Percentiles rank a stretch among this genome's conserved stretches.
These are phyloP conservation scores for Drosophila basisetae DNA, from an alignment of 2,888 invertebrate species.

Conservation along the genomic window DNA sequence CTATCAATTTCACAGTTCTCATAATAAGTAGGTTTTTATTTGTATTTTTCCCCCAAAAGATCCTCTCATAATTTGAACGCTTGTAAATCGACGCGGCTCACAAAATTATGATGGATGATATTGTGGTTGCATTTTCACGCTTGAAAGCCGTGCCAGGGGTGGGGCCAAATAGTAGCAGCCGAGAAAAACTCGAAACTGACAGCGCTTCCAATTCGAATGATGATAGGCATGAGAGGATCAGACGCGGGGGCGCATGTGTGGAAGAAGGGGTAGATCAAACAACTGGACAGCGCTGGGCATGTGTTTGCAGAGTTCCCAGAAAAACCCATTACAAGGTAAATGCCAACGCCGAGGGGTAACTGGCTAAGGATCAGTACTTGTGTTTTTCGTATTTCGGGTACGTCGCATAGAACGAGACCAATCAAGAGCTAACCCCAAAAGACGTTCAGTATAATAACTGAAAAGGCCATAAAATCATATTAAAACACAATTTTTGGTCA, in stretches of 20 bases:
- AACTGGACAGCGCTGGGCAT: constrained; percentile 47
- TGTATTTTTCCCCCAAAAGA: constrained; percentile 14
- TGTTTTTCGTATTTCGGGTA: constrained; percentile 67
- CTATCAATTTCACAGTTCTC: constrained; percentile 74
- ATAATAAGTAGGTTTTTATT: constrained; percentile 54
- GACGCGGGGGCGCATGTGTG: constrained; percentile 58
- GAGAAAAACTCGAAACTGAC: constrained; percentile 63
- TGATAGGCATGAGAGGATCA: constrained; percentile 38
- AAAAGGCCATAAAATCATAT: constrained; percentile 77
- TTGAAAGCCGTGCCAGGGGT: constrained; percentile 33
- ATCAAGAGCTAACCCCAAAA: constrained; percentile 55
- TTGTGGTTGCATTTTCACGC: constrained; percentile 73
- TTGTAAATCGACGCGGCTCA: constrained; percentile 80
- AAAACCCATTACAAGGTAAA: constrained; percentile 65
- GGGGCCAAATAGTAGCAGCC: constrained; percentile 55
- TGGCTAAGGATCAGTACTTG: constrained; percentile 46
- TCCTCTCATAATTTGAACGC: constrained; percentile 75
- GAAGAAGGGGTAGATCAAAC: constrained; percentile 56
- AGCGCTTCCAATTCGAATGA: constrained; percentile 59
- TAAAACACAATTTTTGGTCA: constrained; percentile 79
- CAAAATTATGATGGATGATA: constrained; percentile 78
- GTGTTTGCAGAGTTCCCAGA: constrained; percentile 52
- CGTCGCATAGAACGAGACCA: constrained; percentile 59
- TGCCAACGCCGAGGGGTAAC: constrained; percentile 56
- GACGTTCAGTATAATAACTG: constrained; percentile 38